Conservation (phyloP, 2,888 invertebrate genomes). For the Drosophila parthenogenetica region DNA sequence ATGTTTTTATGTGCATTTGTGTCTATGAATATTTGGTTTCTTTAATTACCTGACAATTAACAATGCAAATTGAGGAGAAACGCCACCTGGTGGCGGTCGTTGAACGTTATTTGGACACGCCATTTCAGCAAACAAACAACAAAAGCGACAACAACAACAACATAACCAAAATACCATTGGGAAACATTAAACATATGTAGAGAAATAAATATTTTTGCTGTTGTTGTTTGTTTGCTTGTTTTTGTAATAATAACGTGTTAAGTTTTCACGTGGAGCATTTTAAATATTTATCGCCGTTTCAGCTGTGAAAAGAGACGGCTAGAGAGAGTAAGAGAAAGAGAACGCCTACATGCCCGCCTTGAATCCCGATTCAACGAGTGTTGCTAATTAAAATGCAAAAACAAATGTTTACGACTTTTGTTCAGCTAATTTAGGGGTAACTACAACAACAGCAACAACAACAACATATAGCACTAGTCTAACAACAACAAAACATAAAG, state of each 20-base stretch:
- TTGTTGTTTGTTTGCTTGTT: conserved; percentile 13
- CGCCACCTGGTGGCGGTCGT: conserved; percentile 60
- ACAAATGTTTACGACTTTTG: conserved; percentile 58
- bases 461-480: conserved; percentile 1
- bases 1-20: background rate
- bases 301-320: background rate
- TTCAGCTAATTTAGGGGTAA: conserved; percentile 68
- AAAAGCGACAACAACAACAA: background rate
- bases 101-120: conserved; percentile 53
- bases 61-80: conserved; percentile 67
- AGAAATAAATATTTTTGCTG: conserved; percentile 35
- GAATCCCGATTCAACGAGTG: conserved; percentile 37
- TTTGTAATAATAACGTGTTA: conserved; percentile 62
- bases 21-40: conserved; percentile 28
- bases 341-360: conserved; percentile 27
- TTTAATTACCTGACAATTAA: conserved; percentile 63
- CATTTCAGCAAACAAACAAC: conserved; percentile 27
- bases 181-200: conserved; percentile 53
- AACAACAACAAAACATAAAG: conserved; percentile 27
- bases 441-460: conserved; percentile 39
- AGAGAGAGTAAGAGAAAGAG: background rate
- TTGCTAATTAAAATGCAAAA: conserved; percentile 69
- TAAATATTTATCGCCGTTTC: conserved; percentile 46
- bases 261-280: conserved; percentile 57
- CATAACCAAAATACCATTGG: conserved; percentile 39